Conservation (phyloP, 2,113 vertebrate genomes). For the Condylura cristata region DNA sequence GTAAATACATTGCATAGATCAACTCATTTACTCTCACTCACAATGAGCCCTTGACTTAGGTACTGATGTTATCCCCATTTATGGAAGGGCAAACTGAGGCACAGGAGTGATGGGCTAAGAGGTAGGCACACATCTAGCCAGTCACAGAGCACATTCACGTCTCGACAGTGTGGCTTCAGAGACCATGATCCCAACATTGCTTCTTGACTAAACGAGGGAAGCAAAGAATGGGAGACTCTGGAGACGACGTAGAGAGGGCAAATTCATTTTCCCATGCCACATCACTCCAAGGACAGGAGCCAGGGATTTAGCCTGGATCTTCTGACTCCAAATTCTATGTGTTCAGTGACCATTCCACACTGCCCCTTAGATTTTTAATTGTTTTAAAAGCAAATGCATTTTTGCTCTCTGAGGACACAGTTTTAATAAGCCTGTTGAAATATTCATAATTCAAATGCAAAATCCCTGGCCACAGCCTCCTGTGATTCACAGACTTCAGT, state of each 20-base stretch:
- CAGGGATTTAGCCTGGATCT: background rate
- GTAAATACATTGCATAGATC: background rate
- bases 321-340: background rate
- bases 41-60: background rate
- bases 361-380: slow-evolving; percentile 71
- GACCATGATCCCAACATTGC: background rate
- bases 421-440: slow-evolving; percentile 78
- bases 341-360: background rate
- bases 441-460: slow-evolving; percentile 74
- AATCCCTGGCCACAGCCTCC: slow-evolving; percentile 47
- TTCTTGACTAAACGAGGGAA: background rate
- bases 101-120: background rate
- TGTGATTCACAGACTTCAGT: slow-evolving; percentile 56
- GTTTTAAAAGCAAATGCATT: slow-evolving; percentile 70
- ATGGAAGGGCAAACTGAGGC: background rate
- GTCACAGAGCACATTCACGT: background rate
- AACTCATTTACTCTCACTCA: background rate
- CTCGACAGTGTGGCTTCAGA: background rate
- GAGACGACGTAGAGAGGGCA: background rate
- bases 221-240: background rate
- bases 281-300: background rate
- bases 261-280: background rate
- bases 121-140: background rate
- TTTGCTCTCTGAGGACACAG: slow-evolving; percentile 62
- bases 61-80: background rate